A percentile compares a stretch with the other conserved stretches of the same genome.
These are phyloP conservation scores for Rhodeus uyekii DNA, from an alignment of 2,797 vertebrate species.

Conservation along the genomic window DNA sequence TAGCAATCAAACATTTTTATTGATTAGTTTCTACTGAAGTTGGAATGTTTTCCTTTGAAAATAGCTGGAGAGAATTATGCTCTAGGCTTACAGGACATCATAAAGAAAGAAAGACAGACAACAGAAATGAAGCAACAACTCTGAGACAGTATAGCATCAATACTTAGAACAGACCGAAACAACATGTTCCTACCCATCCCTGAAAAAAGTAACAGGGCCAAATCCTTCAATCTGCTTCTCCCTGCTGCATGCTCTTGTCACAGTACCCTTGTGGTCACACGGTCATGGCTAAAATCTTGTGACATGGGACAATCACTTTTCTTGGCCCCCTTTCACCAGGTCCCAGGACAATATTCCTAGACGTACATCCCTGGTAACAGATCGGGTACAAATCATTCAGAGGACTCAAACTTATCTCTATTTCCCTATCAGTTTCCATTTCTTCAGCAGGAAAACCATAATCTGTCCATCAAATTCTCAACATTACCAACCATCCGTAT, in stretches of 20 bases:
- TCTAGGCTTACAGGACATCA: not conserved
- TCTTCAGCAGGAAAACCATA: slow-evolving; percentile 3
- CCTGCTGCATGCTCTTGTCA: slow-evolving; percentile 18
- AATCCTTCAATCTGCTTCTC: slow-evolving; percentile 30
- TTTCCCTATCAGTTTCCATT: slow-evolving; percentile 32
- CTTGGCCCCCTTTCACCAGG: not conserved
- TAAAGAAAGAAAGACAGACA: not conserved
- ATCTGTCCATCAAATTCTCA: not conserved
- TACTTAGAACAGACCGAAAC: not conserved
- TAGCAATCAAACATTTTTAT: not conserved
- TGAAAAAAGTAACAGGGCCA: slow-evolving; percentile 19
- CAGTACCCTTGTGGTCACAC: slow-evolving; percentile 13
- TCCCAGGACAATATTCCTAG: not conserved
- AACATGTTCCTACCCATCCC: slow-evolving; percentile 27
- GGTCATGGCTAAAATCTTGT: not conserved
- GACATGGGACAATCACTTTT: not conserved
- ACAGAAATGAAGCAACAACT: not conserved
- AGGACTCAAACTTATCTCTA: slow-evolving; percentile 13
- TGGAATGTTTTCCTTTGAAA: not conserved
- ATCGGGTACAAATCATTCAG: not conserved
- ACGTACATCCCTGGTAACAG: not conserved
- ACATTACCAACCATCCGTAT: slow-evolving; percentile 52
- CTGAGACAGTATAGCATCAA: not conserved
- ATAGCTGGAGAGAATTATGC: not conserved
- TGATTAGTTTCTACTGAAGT: not conserved